Conservation (phyloP, 2,113 vertebrate genomes). For the Vombatus ursinus region DNA sequence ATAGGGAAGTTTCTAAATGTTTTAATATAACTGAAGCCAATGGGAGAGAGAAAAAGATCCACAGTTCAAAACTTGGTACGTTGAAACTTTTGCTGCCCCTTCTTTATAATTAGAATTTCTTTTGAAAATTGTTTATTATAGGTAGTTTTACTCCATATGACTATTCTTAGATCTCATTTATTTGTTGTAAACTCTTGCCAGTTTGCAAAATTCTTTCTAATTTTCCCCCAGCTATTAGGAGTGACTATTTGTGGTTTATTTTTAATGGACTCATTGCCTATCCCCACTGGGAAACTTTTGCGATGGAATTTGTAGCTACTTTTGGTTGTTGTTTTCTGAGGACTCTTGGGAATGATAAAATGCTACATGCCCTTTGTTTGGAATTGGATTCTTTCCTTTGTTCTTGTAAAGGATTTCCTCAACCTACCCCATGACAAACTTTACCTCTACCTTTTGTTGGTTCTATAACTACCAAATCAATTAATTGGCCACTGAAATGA, state of each 20-base stretch:
- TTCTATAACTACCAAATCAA: slow-evolving; percentile 14
- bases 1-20: not conserved
- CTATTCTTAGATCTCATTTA: slow-evolving; percentile 71
- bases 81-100: slow-evolving; percentile 53
- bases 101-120: slow-evolving; percentile 71
- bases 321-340: slow-evolving; percentile 57
- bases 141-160: slow-evolving; percentile 51
- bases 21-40: slow-evolving; percentile 40
- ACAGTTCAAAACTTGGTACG: not conserved
- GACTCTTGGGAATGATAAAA: not conserved
- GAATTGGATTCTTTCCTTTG: slow-evolving; percentile 33
- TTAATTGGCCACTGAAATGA: slow-evolving; percentile 42
- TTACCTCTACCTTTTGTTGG: not conserved
- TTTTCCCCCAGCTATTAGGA: slow-evolving; percentile 66
- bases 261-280: slow-evolving; percentile 57
- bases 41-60: slow-evolving; percentile 14
- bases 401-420: slow-evolving; percentile 4
- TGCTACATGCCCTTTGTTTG: not conserved
- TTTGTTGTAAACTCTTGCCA: slow-evolving; percentile 66
- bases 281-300: slow-evolving; percentile 69
- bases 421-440: not conserved
- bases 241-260: slow-evolving; percentile 67
- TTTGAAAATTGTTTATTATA: slow-evolving; percentile 73
- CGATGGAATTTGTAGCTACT: slow-evolving; percentile 55
- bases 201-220: slow-evolving; percentile 56